Evolutionary conservation across 92 coral and sea anemone genomes (phyloP), one percentile per base, ranked within the genome.

Genomic region (Phymanthus crucifer): DNA sequence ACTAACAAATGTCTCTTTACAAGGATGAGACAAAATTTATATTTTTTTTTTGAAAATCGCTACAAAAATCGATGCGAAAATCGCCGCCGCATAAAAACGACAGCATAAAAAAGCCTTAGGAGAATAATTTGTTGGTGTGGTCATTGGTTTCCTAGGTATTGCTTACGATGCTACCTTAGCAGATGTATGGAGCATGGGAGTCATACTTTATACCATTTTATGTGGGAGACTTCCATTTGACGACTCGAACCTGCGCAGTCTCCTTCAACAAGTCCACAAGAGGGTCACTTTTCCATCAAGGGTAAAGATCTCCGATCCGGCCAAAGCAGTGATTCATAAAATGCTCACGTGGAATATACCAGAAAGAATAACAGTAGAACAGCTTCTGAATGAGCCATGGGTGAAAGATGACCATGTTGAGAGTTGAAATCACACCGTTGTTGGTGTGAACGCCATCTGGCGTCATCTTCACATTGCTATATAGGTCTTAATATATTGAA

Each of bases 161-260:
- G 99, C 99, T 29, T 96, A 96, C 73, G 99, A 96, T 72, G 94
- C 99, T 9, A 93, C 94, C 21, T 79, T 96, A 65, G 98, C 99
- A 0, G 99, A 96, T 61, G 98, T 93, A 38, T 96, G 99, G 99
- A 93, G 98, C 56, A 91, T 93, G 98, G 99, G 99, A 2, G 99
- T 96, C 16, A 93, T 96, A n/a, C 89, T 96, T 17, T 96, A 93
- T 77, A 96, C 99, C 5, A 93, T 96, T 96, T 77, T 96, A 6
- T 96, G 99, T 66, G 97, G 98, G 1, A 91, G 99, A 23, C 72
- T 96, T 12, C 99, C 99, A 6, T 96, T 84, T 80, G 99, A 96
- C 72, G 99, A 96, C 66, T 96, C 99, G 19, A 96, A 96, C 79
- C 82, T 96, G 14, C 93, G 97, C 45, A 85, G 89, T 61, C 92